Evolutionary conservation across 2,888 invertebrate species (phyloP), one percentile per base, ranked within the genome.

Genomic region (Ophion costatus): DNA sequence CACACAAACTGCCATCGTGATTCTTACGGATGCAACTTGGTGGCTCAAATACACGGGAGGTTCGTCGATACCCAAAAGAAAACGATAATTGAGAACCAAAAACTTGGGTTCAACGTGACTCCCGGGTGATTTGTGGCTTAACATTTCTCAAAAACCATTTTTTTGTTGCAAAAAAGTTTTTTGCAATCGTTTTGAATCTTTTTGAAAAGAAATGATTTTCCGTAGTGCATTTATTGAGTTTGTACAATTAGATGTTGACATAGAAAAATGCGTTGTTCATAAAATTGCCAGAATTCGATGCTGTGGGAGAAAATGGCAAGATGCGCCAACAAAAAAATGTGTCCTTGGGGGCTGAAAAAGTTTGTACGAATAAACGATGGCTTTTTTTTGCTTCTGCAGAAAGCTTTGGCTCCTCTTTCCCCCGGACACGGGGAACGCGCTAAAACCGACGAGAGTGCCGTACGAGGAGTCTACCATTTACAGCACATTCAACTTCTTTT

Each of bases 381-480:
- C 17, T 17, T 3, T 0, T 51, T 51, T 3, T 51, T 85, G 56
- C 67, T 88, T 84, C 89, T 94, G 77, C 91, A 98, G 98, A 90
- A 99, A 99, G 94, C 95, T 96, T 67, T 99, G 99, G 99, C 94
- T 98, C 73, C 94, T 99, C 33, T 98, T 98, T 94, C 98, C 98
- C 7, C 98, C 98, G 9, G 95, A 96, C 83, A 95, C 96, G 59
- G 95, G 95, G 61, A 94, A 95, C 63, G 91, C 89, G 61, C 90
- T 99, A 87, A 96, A 96, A 89, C 96, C 97, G 42, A 97, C 97
- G 0, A 95, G 99, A 91, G 95, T 99, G 74, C 99, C 99, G 0
- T 99, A 98, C 94, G 99, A 99, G 94, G 99, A 99, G 93, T 99
- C 99, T 0, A 99, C 98, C 93, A 95, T 99, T 10, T 99, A 98